Conservation (phyloP, 2,797 vertebrate genomes). For the Remorina albescens region DNA sequence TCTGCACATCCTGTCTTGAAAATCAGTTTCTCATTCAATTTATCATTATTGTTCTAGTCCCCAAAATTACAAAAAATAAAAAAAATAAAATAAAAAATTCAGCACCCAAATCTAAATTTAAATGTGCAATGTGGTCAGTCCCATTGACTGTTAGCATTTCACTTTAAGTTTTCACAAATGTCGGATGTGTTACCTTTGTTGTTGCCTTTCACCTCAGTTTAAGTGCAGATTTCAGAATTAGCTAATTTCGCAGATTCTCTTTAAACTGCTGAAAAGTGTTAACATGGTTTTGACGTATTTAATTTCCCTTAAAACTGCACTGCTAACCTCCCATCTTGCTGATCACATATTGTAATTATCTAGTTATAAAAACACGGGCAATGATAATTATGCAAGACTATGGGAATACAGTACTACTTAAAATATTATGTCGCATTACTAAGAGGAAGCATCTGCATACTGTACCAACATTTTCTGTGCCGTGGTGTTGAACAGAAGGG, state of each 20-base stretch:
- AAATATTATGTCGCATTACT: background rate
- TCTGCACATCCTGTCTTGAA: background rate
- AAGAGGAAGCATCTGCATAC: background rate
- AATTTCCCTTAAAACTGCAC: background rate
- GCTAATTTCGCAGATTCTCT: background rate
- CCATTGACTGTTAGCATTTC: background rate
- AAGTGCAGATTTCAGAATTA: too few relatives aligned
- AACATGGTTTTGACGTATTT: background rate
- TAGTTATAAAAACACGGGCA: slow-evolving; percentile 8
- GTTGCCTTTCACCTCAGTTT: too few relatives aligned
- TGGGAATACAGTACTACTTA: slow-evolving; percentile 17
- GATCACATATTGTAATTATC: background rate
- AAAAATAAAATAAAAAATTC: too few relatives aligned
- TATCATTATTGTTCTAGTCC: background rate
- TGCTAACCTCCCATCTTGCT: background rate
- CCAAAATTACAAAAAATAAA: background rate
- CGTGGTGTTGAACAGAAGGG: slow-evolving; percentile 6
- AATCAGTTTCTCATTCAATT: slow-evolving; percentile 7
- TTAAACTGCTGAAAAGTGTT: background rate
- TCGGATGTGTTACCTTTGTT: background rate
- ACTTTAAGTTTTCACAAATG: background rate
- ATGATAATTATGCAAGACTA: slow-evolving; percentile 24
- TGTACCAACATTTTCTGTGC: slow-evolving; percentile 19
- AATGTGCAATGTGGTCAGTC: background rate
- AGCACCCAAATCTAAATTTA: background rate